Base-by-base conservation (phyloP, 1,140 invertebrate genomes). In the Drosophila arawakana region DNA sequence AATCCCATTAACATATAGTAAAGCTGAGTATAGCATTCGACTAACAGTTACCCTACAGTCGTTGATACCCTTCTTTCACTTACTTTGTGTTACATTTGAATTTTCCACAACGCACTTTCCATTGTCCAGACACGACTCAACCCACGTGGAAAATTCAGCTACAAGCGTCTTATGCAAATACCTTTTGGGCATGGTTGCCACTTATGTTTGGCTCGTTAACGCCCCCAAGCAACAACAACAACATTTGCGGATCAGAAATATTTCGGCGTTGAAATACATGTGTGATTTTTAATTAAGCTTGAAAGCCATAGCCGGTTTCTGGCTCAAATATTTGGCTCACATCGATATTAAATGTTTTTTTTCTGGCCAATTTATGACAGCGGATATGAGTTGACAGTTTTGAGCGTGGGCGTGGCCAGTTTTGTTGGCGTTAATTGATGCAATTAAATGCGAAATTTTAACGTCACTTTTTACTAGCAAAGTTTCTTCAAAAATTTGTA, bases 311-410 rank as follows among this genome's bases (percentile, higher is more conserved):
- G 75, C 81, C 65, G 77, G 73, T 83, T 83, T 65, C 18, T 13
- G 60, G 63, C 71, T 44, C 41, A 63, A 58, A 83, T 72, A 76
- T 84, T 80, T 80, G 68, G 78, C 58, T 69, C 52, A 52, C 66
- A 80, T 70, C 62, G 67, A 63, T 54, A 37, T 55, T 55, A 68
- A 50, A 55, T 30, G 34, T 63, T 59, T 54, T 69, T 66, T 54
- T 59, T 3, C 21, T 57, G 68, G 35, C 67, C 73, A 83, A 67
- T 61, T 88, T 89, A 89, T 88, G 84, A 88, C 78, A 80, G 77
- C 84, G 84, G 84, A 88, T 89, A 66, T 78, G 67, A 84, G 73
- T 78, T 89, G 81, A 89, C 84, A 78, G 50, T 67, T 69, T 60
- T 13, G 46, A 34, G 5, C 21, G 81, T 89, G 74, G 84, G 84